Evolutionary conservation across 2,113 vertebrate species (phyloP).

Genomic region (Leptosomus discolor): DNA sequence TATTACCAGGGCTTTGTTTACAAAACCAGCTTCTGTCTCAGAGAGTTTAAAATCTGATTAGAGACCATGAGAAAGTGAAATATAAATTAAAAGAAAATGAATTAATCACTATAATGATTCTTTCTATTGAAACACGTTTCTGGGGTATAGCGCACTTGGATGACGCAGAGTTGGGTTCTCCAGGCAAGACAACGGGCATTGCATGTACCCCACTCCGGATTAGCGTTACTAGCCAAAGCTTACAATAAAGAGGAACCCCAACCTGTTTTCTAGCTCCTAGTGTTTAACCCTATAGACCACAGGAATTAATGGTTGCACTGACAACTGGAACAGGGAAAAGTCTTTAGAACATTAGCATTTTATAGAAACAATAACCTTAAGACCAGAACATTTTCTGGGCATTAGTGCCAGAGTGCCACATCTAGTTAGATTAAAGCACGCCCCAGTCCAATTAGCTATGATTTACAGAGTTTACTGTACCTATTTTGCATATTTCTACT

Average conservation of each 20-base stretch:
- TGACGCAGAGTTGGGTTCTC: neutral
- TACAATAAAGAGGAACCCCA: neutral
- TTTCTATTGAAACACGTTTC: neutral
- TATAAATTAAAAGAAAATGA: neutral
- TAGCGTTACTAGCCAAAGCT: neutral
- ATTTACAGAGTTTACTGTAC: neutral
- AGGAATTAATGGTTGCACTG: neutral
- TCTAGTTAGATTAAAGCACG: slow-evolving; percentile 31
- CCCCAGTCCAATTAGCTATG: neutral
- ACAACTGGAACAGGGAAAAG: neutral
- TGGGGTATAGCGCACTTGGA: neutral
- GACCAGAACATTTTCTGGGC: neutral
- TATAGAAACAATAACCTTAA: neutral
- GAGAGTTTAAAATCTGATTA: neutral
- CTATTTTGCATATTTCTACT: neutral
- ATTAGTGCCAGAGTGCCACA: neutral
- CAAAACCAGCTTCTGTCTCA: neutral
- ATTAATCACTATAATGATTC: neutral
- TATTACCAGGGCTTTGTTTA: neutral
- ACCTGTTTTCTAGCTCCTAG: neutral
- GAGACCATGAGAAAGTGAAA: neutral
- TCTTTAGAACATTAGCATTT: neutral
- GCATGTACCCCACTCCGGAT: neutral
- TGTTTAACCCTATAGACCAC: neutral
- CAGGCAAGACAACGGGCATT: neutral